These are phyloP conservation scores for Phrixothrix hirtus DNA, from an alignment of 2,888 invertebrate genomes.

Conservation along the genomic window DNA sequence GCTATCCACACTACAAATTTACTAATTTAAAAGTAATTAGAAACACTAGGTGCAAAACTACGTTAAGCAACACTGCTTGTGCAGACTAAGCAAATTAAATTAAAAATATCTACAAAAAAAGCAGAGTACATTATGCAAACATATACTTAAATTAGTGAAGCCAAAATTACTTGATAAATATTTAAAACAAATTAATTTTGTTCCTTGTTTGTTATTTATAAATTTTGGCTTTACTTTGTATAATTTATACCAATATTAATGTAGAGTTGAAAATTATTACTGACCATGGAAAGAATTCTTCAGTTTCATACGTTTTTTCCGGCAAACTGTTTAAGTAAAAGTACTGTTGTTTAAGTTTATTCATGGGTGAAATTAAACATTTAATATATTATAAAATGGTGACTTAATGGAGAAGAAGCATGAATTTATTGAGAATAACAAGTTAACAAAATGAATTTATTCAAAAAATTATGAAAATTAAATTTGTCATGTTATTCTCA, in stretches of 20 bases:
- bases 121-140: slow-evolving; percentile 21
- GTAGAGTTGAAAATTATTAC: slow-evolving; percentile 57
- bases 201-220: too few relatives aligned
- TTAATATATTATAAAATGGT: slow-evolving; percentile 5
- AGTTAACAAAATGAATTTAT: background rate
- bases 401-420: background rate
- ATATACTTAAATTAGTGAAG: slow-evolving; percentile 13
- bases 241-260: slow-evolving; percentile 10
- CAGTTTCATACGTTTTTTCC: slow-evolving; percentile 74
- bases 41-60: slow-evolving; percentile 12
- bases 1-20: slow-evolving; percentile 10
- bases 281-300: slow-evolving; percentile 82
- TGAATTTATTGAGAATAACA: background rate
- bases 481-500: too few relatives aligned
- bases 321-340: slow-evolving; percentile 66
- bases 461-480: too few relatives aligned
- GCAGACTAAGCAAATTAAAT: slow-evolving; percentile 16
- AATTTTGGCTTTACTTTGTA: slow-evolving; percentile 19
- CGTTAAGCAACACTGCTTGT: slow-evolving; percentile 19
- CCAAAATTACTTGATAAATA: slow-evolving; percentile 13
- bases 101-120: slow-evolving; percentile 18
- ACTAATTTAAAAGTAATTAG: background rate
- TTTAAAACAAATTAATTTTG: too few relatives aligned
- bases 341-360: slow-evolving; percentile 25
- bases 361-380: slow-evolving; percentile 7